Evolutionary conservation across 2,113 vertebrate genomes (phyloP).

Genomic region (Thermophis baileyi): DNA sequence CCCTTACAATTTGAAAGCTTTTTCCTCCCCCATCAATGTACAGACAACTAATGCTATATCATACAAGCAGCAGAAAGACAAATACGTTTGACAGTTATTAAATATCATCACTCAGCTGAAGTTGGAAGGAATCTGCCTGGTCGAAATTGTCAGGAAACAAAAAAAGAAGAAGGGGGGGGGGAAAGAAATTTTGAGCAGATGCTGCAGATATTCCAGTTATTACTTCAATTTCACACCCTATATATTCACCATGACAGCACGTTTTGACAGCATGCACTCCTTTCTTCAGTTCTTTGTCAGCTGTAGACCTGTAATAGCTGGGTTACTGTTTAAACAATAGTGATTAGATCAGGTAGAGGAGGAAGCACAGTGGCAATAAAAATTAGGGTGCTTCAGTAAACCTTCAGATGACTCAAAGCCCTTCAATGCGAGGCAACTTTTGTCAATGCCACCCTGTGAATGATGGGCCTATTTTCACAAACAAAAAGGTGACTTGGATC

Average conservation of each 20-base stretch:
- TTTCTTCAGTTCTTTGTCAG: conserved; percentile 59
- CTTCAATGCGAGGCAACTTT: conserved; percentile 35
- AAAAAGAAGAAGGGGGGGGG: neutral
- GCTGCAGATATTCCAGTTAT: conserved; percentile 59
- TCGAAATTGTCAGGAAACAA: conserved; percentile 39
- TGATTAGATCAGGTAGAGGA: conserved; percentile 55
- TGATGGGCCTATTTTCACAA: neutral
- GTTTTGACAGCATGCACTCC: conserved; percentile 56
- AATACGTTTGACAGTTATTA: conserved; percentile 48
- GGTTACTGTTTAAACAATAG: conserved; percentile 62
- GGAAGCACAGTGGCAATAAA: conserved; percentile 53
- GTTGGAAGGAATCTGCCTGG: conserved; percentile 34
- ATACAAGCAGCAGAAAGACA: conserved; percentile 36
- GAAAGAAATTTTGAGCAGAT: conserved; percentile 48
- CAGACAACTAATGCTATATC: conserved; percentile 20
- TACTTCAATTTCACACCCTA: conserved; percentile 59
- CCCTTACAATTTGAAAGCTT: conserved; percentile 49
- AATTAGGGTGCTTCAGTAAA: conserved; percentile 61
- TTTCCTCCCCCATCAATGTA: conserved; percentile 18
- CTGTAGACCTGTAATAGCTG: conserved; percentile 46
- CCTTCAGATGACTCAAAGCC: conserved; percentile 25
- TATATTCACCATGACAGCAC: conserved; percentile 54
- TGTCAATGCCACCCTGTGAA: conserved; percentile 23
- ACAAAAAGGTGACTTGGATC: neutral
- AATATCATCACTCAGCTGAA: conserved; percentile 45